Percentiles rank a stretch among this genome's conserved stretches.
phyloP scores from a whole-genome alignment of 2,113 vertebrate genomes.

The Proteles cristata region DNA sequence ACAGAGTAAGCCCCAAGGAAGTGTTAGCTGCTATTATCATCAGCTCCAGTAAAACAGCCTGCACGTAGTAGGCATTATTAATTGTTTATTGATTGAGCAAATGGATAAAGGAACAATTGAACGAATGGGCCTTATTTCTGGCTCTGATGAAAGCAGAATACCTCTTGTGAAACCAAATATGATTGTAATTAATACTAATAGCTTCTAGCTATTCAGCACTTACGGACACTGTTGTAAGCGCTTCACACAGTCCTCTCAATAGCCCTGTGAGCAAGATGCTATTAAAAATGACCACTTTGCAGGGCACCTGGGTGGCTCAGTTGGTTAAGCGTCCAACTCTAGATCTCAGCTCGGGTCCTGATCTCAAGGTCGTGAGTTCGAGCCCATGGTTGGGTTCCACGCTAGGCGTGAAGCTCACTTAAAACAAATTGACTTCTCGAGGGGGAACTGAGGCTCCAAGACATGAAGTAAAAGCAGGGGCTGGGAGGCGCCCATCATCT shows the following conservation, averaged over 20 bases:
- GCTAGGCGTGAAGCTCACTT: no score
- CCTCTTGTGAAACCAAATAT: slow-evolving; percentile 31
- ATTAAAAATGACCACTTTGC: neutral
- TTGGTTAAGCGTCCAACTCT: no score
- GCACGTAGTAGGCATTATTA: neutral
- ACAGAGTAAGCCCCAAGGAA: neutral
- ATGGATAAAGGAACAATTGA: neutral
- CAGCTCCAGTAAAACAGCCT: neutral
- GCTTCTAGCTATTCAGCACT: neutral
- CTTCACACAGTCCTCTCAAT: neutral
- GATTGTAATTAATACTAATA: neutral
- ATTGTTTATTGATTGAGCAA: neutral
- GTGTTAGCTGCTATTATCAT: no score
- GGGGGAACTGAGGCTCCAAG: slow-evolving; percentile 14
- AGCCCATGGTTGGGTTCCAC: no score
- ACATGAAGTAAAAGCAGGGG: neutral
- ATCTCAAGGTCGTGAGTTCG: no score
- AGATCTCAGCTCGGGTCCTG: no score
- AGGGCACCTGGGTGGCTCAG: no score
- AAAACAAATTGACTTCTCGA: neutral
- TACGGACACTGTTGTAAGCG: neutral
- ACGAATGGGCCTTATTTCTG: neutral
- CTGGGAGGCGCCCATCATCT: rapidly evolving
- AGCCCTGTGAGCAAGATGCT: neutral
- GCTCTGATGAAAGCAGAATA: neutral